Conservation (phyloP, 1,140 invertebrate genomes). For the Bombus impatiens region DNA sequence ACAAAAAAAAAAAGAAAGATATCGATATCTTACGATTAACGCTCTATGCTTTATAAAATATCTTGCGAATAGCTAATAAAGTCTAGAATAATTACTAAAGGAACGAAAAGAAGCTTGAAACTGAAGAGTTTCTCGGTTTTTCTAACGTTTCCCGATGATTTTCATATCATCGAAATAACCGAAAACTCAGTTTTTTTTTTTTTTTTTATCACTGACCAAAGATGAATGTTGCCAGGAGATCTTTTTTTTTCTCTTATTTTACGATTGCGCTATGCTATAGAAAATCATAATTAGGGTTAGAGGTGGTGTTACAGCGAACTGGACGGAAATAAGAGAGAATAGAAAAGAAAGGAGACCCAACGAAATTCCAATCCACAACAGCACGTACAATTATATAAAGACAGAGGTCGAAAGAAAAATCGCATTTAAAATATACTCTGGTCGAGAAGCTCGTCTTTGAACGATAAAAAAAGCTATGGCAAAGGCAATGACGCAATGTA, state of each 20-base stretch:
- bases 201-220: slow-evolving; percentile 51
- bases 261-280: neutral
- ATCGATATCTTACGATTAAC: neutral
- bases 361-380: neutral
- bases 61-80: neutral
- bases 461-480: neutral
- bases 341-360: neutral
- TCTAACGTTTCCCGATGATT: neutral
- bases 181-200: neutral
- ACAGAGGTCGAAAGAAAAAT: neutral
- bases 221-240: slow-evolving; percentile 40
- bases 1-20: neutral
- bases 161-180: neutral
- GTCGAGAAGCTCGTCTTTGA: neutral
- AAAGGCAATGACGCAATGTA: neutral
- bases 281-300: slow-evolving; percentile 9
- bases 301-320: neutral
- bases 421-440: neutral
- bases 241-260: neutral
- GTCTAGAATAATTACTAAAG: neutral
- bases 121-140: neutral
- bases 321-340: neutral
- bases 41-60: neutral
- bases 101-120: slow-evolving; percentile 12
- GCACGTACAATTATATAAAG: neutral